Percentiles rank a stretch among this genome's conserved stretches.
These are phyloP conservation scores for Chrysomallon squamiferum DNA, from an alignment of 1,140 invertebrate genomes.

Conservation along the genomic window DNA sequence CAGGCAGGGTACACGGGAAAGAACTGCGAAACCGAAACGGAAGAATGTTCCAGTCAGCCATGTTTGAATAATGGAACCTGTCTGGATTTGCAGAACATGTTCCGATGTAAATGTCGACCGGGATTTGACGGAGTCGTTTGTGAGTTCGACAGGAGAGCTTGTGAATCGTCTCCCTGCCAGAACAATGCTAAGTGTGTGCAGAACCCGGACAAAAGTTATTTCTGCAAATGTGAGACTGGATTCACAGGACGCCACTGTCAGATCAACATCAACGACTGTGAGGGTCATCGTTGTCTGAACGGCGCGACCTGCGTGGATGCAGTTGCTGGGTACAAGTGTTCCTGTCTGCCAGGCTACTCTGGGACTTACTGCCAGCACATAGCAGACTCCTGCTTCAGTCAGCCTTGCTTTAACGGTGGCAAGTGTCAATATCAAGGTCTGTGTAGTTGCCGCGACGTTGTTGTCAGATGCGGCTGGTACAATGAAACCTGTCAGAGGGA, in stretches of 20 bases:
- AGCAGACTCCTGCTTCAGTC: conserved; percentile 26
- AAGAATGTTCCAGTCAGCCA: conserved; percentile 32
- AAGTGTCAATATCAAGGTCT: conserved; percentile 29
- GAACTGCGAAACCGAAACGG: conserved; percentile 71
- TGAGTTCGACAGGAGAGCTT: conserved; percentile 33
- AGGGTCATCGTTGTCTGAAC: conserved; percentile 20
- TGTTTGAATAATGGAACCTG: conserved; percentile 73
- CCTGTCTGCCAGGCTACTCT: conserved; percentile 40
- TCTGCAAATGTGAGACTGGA: conserved; percentile 23
- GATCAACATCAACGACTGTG: conserved; percentile 35
- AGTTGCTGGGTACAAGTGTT: conserved; percentile 69
- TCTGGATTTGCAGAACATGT: conserved; percentile 70
- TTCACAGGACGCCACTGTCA: conserved; percentile 70
- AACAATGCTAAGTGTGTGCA: conserved; percentile 57
- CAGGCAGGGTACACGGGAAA: conserved; percentile 26
- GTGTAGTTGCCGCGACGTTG: conserved; percentile 34
- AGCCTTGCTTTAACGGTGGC: conserved; percentile 36
- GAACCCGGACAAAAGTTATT: conserved; percentile 23
- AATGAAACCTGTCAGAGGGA: conserved; percentile 35
- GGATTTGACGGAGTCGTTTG: conserved; percentile 32
- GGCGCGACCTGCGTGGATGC: conserved; percentile 82
- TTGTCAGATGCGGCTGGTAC: conserved; percentile 33
- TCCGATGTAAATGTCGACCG: conserved; percentile 29
- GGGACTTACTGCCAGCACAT: conserved; percentile 67
- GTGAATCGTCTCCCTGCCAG: conserved; percentile 36